Percentiles rank a stretch among this genome's conserved stretches.
phyloP scores from a whole-genome alignment of 2,888 invertebrate species.

The Conomelus anceps region DNA sequence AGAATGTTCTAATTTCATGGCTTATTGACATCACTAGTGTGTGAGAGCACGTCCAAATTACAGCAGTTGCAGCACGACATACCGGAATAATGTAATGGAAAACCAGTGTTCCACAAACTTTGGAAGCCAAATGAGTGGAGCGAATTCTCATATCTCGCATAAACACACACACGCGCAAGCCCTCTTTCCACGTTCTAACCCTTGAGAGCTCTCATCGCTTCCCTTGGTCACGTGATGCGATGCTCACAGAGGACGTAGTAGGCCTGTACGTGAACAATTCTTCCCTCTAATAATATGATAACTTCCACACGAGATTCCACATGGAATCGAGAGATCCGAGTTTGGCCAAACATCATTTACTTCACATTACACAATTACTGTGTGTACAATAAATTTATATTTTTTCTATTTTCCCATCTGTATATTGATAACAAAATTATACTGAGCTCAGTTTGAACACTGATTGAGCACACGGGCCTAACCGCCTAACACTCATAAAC shows the following conservation, averaged over 20 bases:
- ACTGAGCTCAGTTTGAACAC: too few species aligned
- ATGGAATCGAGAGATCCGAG: not conserved
- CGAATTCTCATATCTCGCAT: not conserved
- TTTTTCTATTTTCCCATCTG: too few species aligned
- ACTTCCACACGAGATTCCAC: not conserved
- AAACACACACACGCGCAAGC: not conserved
- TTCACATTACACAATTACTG: not conserved
- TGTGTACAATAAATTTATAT: too few species aligned
- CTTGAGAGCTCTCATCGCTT: not conserved
- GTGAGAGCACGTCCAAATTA: not conserved
- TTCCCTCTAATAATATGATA: not conserved
- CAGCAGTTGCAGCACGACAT: not conserved
- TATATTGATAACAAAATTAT: too few species aligned
- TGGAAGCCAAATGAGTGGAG: not conserved
- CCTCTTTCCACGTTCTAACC: not conserved
- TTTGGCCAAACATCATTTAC: too few species aligned
- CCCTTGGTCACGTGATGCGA: not conserved
- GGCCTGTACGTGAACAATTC: not conserved
- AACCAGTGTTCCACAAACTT: not conserved
- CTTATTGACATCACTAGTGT: not conserved
- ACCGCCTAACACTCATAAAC: too few species aligned
- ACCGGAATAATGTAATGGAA: not conserved
- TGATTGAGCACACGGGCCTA: too few species aligned
- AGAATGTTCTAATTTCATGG: not conserved
- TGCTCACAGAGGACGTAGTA: not conserved